phyloP scores from a whole-genome alignment of 2,888 invertebrate species.

The Lissonota sp. region DNA sequence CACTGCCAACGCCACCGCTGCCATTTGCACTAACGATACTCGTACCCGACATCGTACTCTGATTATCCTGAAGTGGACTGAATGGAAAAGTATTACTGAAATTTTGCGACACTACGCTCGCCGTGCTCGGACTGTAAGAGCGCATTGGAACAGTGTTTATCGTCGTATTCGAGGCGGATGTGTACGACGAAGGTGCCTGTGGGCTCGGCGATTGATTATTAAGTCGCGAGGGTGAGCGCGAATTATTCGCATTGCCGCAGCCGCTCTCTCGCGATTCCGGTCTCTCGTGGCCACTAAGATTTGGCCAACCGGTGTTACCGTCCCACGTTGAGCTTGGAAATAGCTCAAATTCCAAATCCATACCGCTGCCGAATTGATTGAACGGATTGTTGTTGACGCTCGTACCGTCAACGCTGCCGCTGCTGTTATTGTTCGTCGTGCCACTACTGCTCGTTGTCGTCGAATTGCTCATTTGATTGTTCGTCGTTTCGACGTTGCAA shows the following conservation, averaged over 20 bases:
- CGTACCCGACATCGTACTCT: conserved; percentile 80
- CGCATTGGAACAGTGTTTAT: conserved; percentile 82
- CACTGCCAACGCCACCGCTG: conserved; percentile 76
- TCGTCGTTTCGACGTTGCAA: conserved; percentile 33
- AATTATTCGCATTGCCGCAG: conserved; percentile 81
- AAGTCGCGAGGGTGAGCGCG: conserved; percentile 86
- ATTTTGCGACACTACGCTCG: conserved; percentile 83
- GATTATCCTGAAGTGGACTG: conserved; percentile 86
- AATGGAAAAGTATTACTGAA: conserved; percentile 87
- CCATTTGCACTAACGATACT: conserved; percentile 78
- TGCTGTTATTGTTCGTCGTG: too few relatives aligned
- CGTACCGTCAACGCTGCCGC: too few relatives aligned
- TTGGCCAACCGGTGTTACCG: conserved; percentile 76
- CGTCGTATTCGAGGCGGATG: conserved; percentile 81
- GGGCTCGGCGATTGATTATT: conserved; percentile 85
- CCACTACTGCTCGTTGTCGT: conserved; percentile 31
- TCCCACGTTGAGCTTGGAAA: conserved; percentile 88
- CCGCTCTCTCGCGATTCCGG: conserved; percentile 88
- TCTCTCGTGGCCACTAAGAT: conserved; percentile 77
- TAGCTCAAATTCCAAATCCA: conserved; percentile 89
- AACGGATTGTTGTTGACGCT: conserved; percentile 68
- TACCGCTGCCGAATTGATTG: conserved; percentile 79
- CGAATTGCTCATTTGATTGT: conserved; percentile 13
- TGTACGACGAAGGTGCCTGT: conserved; percentile 76
- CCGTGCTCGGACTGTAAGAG: conserved; percentile 83